phyloP scores from a whole-genome alignment of 2,888 invertebrate species.

The Pseudoips prasinana region DNA sequence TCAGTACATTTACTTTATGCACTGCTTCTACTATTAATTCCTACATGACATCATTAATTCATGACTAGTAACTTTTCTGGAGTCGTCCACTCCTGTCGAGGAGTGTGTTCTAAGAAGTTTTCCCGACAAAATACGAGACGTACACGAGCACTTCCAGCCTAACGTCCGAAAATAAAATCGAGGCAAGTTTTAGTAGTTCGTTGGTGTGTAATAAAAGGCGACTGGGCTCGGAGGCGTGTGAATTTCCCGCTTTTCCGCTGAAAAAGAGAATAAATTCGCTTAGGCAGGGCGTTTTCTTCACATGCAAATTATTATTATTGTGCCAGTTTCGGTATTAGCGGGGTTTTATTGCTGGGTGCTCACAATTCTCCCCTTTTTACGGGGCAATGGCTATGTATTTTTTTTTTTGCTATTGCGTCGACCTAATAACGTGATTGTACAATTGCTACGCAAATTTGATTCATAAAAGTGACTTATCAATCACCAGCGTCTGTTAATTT shows the following conservation, averaged over 20 bases:
- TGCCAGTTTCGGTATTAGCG: constrained; percentile 57
- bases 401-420: constrained; percentile 6
- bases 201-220: constrained; percentile 43
- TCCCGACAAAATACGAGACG: no score
- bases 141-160: no score
- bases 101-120: no score
- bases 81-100: no score
- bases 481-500: no score
- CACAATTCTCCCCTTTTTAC: constrained; percentile 34
- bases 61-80: no score
- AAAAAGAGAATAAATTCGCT: constrained; percentile 50
- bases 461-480: no score
- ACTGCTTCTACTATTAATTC: no score
- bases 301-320: constrained; percentile 70
- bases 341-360: constrained; percentile 47
- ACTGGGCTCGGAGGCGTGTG: constrained; percentile 39
- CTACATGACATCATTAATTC: no score
- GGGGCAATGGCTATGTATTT: constrained; percentile 34
- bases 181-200: constrained; percentile 34
- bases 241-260: constrained; percentile 39
- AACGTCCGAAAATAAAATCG: constrained; percentile 28
- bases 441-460: no score
- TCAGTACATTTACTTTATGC: no score
- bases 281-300: constrained; percentile 50
- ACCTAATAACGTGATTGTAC: no score